Evolutionary conservation across 2,113 vertebrate genomes (phyloP), one percentile per base, ranked within the genome.

Genomic region (Scalopus aquaticus): DNA sequence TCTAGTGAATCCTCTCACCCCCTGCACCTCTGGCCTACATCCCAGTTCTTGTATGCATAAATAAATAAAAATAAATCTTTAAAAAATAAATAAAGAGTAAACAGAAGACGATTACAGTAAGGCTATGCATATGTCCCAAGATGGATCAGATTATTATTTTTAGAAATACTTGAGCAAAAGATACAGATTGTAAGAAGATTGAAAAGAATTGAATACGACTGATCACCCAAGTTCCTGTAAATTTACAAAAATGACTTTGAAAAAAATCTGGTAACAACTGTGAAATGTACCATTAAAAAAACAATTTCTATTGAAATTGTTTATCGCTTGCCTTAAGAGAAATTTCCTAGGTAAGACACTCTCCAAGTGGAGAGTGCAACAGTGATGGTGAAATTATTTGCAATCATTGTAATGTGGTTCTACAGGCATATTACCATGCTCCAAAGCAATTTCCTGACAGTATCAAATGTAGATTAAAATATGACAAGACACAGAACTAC

Each of bases 391-490:
- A 84, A 26, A 90, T 95, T 94, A 90, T 95, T 94, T 95, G 58
- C 22, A 91, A 95, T 92, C 58, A 88, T 76, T 88, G 28, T 60
- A 79, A 90, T 85, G 35, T 88, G 35, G 10, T 77, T 94, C 82
- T 74, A 28, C 58, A 78, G 88, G 42, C 64, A 82, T 92, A 92
- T 94, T 88, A 80, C 54, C 32, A 17, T 13, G 79, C 49, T 70
- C 37, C 30, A 92, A 90, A 96, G 62, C 77, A 93, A 95, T 81
- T 95, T 96, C 44, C 37, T 82, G 30, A 89, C 79, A 56, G 32
- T 58, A 51, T 22, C 19, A 79, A n/a, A 95, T 80, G 30, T 37
- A 65, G 44, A 88, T 90, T 92, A 92, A 95, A 94, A 60, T 90
- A 92, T 20, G 44, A 74, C 51, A 90, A 85, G 49, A 82, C 2